Base-by-base conservation (phyloP, 2,888 invertebrate species). In the Diplazon laetatorius region DNA sequence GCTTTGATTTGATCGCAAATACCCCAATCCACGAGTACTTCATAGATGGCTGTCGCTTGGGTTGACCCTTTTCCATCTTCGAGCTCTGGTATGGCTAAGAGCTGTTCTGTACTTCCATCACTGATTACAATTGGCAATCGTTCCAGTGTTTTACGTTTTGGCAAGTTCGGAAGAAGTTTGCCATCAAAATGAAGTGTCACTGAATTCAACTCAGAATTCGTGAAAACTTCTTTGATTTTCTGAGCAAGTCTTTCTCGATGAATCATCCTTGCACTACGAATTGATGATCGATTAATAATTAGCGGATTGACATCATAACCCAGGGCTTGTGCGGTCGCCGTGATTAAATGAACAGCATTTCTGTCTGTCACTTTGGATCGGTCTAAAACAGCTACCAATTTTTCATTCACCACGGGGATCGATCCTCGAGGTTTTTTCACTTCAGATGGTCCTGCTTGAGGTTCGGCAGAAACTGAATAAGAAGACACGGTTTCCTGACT, bases 291-390 rank as follows among this genome's bases (percentile, higher is more conserved):
- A 42, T 42, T 42, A 2, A 42, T n/a, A 42, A 42, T 42, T 42
- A 42, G 42, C n/a, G 42, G n/a, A n/a, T 42, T 42, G n/a, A 42
- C 42, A 42, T 42, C 42, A 42, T 6, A 42, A 12, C n/a, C n/a
- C n/a, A 42, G 42, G 42, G 42, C 42, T 42, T 42, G 42, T 2
- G 42, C 10, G 10, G n/a, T 42, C 12, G 42, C 42, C 3, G n/a
- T 42, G 42, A 42, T 42, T 42, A 42, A 63, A 60, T 71, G 70
- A 57, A 80, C 82, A 39, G 78, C 65, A 68, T 80, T 62, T 48
- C 73, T 66, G 57, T 71, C 39, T 63, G 48, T 62, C 25, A 76
- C n/a, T 46, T 76, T 48, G 25, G 50, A 60, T 39, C n/a, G 10
- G 42, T 42, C 42, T 10, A 69, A 30, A 16, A 50, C 77, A 12